These are phyloP conservation scores for Tyrannus savana DNA, from an alignment of 2,113 vertebrate species.

Conservation along the genomic window DNA sequence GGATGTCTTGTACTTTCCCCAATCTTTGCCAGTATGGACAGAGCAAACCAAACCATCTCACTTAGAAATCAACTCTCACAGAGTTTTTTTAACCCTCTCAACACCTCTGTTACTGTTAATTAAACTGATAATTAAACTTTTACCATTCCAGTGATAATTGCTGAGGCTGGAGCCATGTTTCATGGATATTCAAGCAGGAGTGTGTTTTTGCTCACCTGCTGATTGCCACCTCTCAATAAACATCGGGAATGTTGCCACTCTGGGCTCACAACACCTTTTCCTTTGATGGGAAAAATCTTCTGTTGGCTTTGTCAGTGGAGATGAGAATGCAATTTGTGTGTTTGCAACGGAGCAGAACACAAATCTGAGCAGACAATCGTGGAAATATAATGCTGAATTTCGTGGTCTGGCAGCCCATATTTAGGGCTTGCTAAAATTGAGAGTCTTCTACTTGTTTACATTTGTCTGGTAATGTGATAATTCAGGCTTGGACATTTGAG, in stretches of 20 bases:
- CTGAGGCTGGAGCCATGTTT: neutral
- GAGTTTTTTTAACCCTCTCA: neutral
- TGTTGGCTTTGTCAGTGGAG: neutral
- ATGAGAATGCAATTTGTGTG: neutral
- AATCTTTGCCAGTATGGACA: neutral
- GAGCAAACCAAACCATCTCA: neutral
- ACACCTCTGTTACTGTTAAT: neutral
- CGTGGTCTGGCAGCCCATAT: neutral
- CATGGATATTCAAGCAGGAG: neutral
- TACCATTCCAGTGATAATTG: neutral
- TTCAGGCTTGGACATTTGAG: neutral
- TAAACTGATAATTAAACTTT: neutral
- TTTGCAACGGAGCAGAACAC: neutral
- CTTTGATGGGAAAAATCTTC: neutral
- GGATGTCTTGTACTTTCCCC: neutral
- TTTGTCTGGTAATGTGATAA: neutral
- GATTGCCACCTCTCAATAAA: neutral
- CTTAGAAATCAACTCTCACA: neutral
- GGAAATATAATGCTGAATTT: neutral
- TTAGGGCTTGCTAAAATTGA: neutral
- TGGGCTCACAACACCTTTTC: neutral
- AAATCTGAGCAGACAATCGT: neutral
- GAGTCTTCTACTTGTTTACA: neutral
- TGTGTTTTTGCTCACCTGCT: neutral
- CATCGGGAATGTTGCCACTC: neutral